Base-by-base conservation (phyloP, 1,140 invertebrate genomes). In the Thalassaphorura encarpata region DNA sequence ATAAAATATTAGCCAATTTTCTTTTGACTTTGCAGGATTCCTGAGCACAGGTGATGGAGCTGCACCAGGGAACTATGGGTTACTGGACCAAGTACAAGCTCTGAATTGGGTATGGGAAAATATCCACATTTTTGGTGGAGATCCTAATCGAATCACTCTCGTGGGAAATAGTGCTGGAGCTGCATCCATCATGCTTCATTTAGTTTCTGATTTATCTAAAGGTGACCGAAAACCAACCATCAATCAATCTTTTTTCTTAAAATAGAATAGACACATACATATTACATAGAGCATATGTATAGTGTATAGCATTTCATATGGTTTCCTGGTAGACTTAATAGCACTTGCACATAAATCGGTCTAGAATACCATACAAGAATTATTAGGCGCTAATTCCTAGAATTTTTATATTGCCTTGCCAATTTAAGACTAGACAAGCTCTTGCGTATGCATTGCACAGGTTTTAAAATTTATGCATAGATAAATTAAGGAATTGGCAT, bases 71-170 rank as follows among this genome's bases (percentile, higher is more conserved):
- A 77, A 77, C 66, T 71, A 69, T 26, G 76, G 75, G 0, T 57
- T 78, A 31, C 69, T 72, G 65, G 77, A 79, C 66, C 75, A 77
- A 64, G 66, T 64, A 8, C 27, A 56, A 21, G 67, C 66, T 23
- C 60, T 78, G 21, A 68, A 72, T 61, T 78, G 76, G 69, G 52
- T 70, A 13, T 51, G 65, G 29, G 27, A 66, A 21, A 67, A 71
- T 60, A 70, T 71, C 26, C 8, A 31, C 13, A 23, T 58, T 19
- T 72, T 71, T 64, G 73, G 74, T 24, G 75, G 76, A 0, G 74
- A 78, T 64, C 67, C 72, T 0, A 62, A 69, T 27, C 66, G 66
- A 39, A 69, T 71, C 1, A 69, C 68, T 6, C 55, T 72, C 2
- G 70, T 69, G 40, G 69, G 70, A 21, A 64, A 68, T 27, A 69